Base-by-base conservation (phyloP, 2,888 invertebrate genomes). In the Mythimna ferrago region DNA sequence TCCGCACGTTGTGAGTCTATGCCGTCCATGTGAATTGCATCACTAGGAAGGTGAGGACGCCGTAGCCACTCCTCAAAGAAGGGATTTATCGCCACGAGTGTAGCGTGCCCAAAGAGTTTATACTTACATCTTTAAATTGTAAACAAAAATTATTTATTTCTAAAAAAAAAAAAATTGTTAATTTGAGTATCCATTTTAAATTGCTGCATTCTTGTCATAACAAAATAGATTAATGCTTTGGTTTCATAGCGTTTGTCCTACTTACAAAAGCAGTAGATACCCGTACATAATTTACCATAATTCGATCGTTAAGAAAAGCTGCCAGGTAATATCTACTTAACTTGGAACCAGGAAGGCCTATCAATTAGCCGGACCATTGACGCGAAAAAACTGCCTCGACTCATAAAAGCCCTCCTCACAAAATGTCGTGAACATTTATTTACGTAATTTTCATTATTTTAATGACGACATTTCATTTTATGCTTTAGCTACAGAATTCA, bases 311-410 rank as follows among this genome's bases (percentile, higher is more conserved):
- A 66, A 62, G 67, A 70, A 67, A 76, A 71, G 70, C 67, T 78
- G 69, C 61, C 69, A 66, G 72, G 76, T 72, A 77, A 74, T 73
- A 78, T 76, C 78, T 73, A 76, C 78, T 79, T 69, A 75, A 76
- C 60, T 73, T 82, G 75, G 74, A 85, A 87, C 79, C 83, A 82
- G 84, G 81, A 85, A 87, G 80, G 84, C 82, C 86, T 87, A 89
- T 90, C 89, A 91, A 92, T 92, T 92, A 92, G 86, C 80, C 84
- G 87, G 86, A 67, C 82, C 87, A 89, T 87, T 90, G 91, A 89
- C 83, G 88, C 86, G 87, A 84, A 88, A 89, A 87, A 83, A 86
- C 73, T 77, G 78, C 75, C 77, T 66, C 62, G 66, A 54, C 26
- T 71, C 78, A 58, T 58, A 86, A 82, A 83, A 75, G 71, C 71